phyloP scores from a whole-genome alignment of 2,113 vertebrate species.

The Oncorhynchus keta region DNA sequence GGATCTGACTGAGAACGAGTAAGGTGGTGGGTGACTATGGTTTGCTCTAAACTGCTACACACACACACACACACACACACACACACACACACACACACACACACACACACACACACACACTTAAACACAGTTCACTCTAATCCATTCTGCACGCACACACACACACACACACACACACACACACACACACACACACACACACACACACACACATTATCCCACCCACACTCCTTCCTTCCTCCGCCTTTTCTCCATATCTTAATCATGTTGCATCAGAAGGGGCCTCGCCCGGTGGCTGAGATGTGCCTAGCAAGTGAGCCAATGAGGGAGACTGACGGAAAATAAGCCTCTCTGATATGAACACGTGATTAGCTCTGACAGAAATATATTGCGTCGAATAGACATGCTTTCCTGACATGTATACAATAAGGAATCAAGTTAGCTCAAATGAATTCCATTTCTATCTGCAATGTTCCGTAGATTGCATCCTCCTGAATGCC shows the following conservation, averaged over 20 bases:
- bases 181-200: conserved; percentile 21
- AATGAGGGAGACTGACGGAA: conserved; percentile 52
- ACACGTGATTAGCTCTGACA: conserved; percentile 15
- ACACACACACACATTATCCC: not conserved
- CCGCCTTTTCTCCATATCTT: conserved; percentile 17
- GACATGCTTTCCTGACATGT: not conserved
- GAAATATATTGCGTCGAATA: not conserved
- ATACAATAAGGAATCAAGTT: no score
- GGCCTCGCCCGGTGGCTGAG: not conserved
- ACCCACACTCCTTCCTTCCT: not conserved
- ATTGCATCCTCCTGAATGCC: not conserved
- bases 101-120: conserved; percentile 31
- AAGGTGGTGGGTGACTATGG: conserved; percentile 12
- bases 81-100: conserved; percentile 37
- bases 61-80: conserved; percentile 31
- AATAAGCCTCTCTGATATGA: conserved; percentile 36
- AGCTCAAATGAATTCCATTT: no score
- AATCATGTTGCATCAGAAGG: conserved; percentile 45
- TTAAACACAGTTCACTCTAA: conserved; percentile 4
- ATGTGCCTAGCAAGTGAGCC: conserved; percentile 18
- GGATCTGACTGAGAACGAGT: conserved; percentile 48
- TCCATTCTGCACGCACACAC: conserved; percentile 20
- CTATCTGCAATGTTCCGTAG: no score
- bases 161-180: conserved; percentile 39
- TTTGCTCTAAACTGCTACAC: conserved; percentile 44